phyloP scores from a whole-genome alignment of 1,140 invertebrate species.

The Lordiphosa mommai region DNA sequence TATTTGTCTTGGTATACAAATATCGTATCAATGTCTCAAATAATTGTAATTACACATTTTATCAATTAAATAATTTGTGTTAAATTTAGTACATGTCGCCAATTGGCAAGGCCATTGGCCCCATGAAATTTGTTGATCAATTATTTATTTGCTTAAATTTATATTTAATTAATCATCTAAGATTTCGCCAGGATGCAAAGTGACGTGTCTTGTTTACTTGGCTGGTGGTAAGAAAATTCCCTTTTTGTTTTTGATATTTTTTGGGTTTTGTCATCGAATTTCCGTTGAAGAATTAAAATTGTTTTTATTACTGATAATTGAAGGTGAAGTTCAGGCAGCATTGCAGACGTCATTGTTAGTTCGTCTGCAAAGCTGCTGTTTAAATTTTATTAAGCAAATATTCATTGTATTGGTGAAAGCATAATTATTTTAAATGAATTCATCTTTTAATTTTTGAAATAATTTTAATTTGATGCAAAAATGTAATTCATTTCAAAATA shows the following conservation, averaged over 20 bases:
- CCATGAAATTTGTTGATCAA: slow-evolving; percentile 24
- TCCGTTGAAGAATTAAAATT: slow-evolving; percentile 29
- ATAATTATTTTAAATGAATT: no score
- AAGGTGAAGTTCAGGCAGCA: slow-evolving; percentile 30
- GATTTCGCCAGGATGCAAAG: neutral
- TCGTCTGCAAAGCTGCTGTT: no score
- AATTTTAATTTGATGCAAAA: no score
- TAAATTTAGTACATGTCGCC: slow-evolving; percentile 23
- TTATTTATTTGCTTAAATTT: neutral
- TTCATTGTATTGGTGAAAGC: no score
- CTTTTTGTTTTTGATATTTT: slow-evolving; percentile 2
- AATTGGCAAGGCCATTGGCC: slow-evolving; percentile 21
- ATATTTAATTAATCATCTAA: neutral
- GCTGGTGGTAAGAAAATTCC: slow-evolving; percentile 22
- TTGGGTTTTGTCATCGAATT: slow-evolving; percentile 32
- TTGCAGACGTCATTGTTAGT: slow-evolving; percentile 16
- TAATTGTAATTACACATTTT: slow-evolving; percentile 58
- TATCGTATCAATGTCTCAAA: slow-evolving; percentile 30
- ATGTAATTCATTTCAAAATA: no score
- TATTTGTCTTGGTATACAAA: no score
- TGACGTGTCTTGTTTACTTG: slow-evolving; percentile 27
- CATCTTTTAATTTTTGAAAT: no score
- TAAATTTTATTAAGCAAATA: no score
- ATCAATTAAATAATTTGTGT: slow-evolving; percentile 61
- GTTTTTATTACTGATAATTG: slow-evolving; percentile 26